These are phyloP conservation scores for Melinaea marsaeus DNA, from an alignment of 2,888 invertebrate genomes.

Conservation along the genomic window DNA sequence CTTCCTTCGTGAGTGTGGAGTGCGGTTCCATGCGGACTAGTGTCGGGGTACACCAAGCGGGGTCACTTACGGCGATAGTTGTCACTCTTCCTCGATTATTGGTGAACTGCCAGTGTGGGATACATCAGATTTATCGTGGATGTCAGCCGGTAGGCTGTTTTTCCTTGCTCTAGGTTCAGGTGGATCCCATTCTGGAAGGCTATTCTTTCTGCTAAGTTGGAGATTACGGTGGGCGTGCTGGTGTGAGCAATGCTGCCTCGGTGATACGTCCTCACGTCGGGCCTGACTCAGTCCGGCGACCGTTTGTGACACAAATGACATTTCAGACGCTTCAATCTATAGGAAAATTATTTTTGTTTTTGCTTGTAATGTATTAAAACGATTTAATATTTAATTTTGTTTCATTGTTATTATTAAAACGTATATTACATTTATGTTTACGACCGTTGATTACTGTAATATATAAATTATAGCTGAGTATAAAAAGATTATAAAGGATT, in stretches of 20 bases:
- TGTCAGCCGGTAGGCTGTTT: constrained; percentile 70
- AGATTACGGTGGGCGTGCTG: constrained; percentile 65
- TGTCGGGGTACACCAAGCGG: constrained; percentile 67
- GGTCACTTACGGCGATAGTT: constrained; percentile 67
- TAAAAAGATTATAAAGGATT: constrained; percentile 10
- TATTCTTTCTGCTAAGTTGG: constrained; percentile 69
- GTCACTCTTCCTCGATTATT: constrained; percentile 65
- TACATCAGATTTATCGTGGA: constrained; percentile 55
- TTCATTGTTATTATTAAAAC: no score
- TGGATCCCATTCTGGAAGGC: constrained; percentile 73
- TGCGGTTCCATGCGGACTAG: constrained; percentile 71
- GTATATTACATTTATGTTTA: background rate
- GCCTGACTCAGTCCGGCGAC: constrained; percentile 74
- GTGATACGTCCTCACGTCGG: constrained; percentile 63
- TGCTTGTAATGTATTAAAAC: no score
- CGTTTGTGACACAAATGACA: constrained; percentile 79
- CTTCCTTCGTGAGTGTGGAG: constrained; percentile 54
- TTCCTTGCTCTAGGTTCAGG: constrained; percentile 65
- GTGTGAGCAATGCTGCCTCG: constrained; percentile 71
- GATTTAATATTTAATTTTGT: no score
- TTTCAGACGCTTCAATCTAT: constrained; percentile 37
- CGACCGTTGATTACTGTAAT: constrained; percentile 5
- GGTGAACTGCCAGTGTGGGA: constrained; percentile 44
- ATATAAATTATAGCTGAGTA: constrained; percentile 11
- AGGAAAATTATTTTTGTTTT: constrained; percentile 19